phyloP scores from a whole-genome alignment of 2,797 vertebrate genomes.

The Microctenopoma stevenorrisi region DNA sequence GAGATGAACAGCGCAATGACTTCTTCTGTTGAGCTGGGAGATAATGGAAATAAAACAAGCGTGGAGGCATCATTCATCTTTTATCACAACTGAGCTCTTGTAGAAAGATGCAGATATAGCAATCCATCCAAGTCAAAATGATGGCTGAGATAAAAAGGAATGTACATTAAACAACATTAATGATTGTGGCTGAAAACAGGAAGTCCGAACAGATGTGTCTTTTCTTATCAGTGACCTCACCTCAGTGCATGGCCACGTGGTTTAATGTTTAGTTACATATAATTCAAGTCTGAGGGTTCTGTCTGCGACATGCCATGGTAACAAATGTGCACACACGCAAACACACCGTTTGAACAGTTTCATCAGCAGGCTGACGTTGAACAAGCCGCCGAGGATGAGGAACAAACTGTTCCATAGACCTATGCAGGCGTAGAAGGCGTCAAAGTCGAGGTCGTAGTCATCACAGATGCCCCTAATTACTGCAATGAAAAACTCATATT shows the following conservation, averaged over 20 bases:
- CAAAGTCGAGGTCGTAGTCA: conserved; percentile 91
- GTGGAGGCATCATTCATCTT: conserved; percentile 29
- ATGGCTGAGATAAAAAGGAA: conserved; percentile 7
- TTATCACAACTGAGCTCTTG: conserved; percentile 31
- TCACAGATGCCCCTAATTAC: conserved; percentile 93
- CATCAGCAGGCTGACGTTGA: conserved; percentile 95
- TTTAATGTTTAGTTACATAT: conserved; percentile 4
- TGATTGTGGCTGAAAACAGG: conserved; percentile 46
- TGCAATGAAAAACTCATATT: conserved; percentile 54
- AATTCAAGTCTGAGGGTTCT: not conserved
- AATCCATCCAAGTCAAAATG: conserved; percentile 40
- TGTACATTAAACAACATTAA: conserved; percentile 31
- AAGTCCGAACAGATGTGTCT: conserved; percentile 45
- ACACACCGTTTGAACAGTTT: conserved; percentile 91
- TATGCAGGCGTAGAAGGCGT: conserved; percentile 93
- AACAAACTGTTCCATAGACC: conserved; percentile 97
- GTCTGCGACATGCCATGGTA: conserved; percentile 2
- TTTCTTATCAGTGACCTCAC: conserved; percentile 32
- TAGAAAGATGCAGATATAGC: conserved; percentile 55
- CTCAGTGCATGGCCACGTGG: conserved; percentile 1
- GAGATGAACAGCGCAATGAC: conserved; percentile 97
- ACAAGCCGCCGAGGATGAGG: conserved; percentile 90
- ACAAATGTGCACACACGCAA: not conserved
- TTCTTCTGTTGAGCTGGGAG: conserved; percentile 92
- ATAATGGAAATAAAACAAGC: conserved; percentile 29